Conservation (phyloP, 2,113 vertebrate species). For the Hypocryptadius cinnamomeus region DNA sequence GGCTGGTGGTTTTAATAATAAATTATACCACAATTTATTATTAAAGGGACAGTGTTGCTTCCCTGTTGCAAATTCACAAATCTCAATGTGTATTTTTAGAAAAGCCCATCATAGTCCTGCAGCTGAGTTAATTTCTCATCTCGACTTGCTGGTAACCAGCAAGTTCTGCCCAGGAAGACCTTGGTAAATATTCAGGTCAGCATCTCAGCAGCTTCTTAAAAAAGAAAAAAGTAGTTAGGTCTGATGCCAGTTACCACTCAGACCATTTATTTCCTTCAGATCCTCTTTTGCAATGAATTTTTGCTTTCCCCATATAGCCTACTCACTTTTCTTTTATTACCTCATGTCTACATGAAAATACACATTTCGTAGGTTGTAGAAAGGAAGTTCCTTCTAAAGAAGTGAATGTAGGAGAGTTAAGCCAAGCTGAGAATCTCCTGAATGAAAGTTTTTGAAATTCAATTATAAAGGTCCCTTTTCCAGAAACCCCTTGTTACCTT, state of each 20-base stretch:
- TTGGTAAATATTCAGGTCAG: neutral
- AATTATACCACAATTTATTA: neutral
- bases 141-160: neutral
- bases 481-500: neutral
- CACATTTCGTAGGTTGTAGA: neutral
- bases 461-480: neutral
- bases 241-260: neutral
- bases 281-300: neutral
- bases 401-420: neutral
- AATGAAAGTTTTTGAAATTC: neutral
- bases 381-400: neutral
- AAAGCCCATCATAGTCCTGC: neutral
- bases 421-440: neutral
- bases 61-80: rapidly evolving
- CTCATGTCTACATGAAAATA: neutral
- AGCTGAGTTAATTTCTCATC: neutral
- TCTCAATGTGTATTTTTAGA: neutral
- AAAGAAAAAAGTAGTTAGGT: neutral
- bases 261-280: neutral
- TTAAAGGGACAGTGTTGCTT: neutral
- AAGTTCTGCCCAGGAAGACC: neutral
- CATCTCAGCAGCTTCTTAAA: neutral
- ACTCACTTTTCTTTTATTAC: neutral
- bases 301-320: neutral
- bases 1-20: neutral